Conservation (phyloP, 2,797 vertebrate genomes). For the Schizothorax lantsangensis region DNA sequence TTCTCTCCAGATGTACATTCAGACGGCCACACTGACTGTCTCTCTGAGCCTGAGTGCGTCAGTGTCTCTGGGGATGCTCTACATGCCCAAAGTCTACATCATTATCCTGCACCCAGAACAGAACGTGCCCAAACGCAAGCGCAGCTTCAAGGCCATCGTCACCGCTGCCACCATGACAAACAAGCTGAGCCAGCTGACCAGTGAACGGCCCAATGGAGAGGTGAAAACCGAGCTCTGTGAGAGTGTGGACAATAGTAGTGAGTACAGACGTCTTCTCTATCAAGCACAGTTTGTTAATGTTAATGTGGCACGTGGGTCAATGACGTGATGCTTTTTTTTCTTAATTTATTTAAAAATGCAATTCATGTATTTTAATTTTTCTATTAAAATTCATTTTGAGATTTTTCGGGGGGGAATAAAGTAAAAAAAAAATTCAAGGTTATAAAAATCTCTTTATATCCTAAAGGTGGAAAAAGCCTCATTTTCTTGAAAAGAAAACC, state of each 20-base stretch:
- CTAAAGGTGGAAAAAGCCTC: not conserved
- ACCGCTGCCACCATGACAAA: constrained; percentile 96
- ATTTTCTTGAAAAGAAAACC: not conserved
- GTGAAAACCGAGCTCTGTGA: constrained; percentile 96
- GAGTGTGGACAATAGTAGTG: constrained; percentile 92
- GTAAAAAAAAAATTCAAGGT: not conserved
- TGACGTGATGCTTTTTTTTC: not conserved
- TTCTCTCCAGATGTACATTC: constrained; percentile 92
- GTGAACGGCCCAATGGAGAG: constrained; percentile 94
- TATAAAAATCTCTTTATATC: not conserved
- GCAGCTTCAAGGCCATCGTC: constrained; percentile 98
- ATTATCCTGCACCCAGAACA: constrained; percentile 97
- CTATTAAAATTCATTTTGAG: not conserved
- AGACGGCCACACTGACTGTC: constrained; percentile 96
- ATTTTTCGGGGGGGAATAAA: not conserved
- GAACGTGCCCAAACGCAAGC: constrained; percentile 94
- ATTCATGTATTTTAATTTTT: not conserved
- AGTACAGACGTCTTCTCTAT: constrained; percentile 70
- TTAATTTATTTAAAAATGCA: not conserved
- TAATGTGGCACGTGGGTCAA: not conserved
- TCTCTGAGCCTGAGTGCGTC: constrained; percentile 98
- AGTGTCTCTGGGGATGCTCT: constrained; percentile 97
- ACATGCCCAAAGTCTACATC: constrained; percentile 98
- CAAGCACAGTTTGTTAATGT: not conserved
- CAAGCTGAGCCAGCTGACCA: constrained; percentile 93